Conservation (phyloP, 2,888 invertebrate species). For the Drosophila tanythrix region DNA sequence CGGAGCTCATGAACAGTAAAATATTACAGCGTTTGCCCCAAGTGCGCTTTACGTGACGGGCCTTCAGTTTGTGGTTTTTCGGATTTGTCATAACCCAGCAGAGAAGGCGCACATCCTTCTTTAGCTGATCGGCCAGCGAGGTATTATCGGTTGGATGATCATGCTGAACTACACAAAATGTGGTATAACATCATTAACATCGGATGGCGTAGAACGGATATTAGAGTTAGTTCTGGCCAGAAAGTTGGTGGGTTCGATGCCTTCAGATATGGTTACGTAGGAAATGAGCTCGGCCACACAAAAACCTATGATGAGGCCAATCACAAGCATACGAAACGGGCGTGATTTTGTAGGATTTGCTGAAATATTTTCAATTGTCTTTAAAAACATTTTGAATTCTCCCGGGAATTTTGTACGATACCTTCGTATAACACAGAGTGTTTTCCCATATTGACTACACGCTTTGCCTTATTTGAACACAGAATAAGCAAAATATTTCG, state of each 20-base stretch:
- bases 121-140: not conserved
- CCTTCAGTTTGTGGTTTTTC: not conserved
- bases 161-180: not conserved
- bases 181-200: not conserved
- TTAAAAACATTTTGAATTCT: not conserved
- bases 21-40: constrained; percentile 2
- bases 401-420: not conserved
- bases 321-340: not conserved
- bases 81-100: constrained; percentile 1
- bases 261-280: not conserved
- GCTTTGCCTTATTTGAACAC: not conserved
- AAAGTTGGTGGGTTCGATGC: not conserved
- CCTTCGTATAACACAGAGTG: not conserved
- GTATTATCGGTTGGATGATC: not conserved
- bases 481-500: not conserved
- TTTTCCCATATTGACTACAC: not conserved
- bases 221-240: not conserved
- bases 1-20: too few relatives aligned
- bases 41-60: not conserved
- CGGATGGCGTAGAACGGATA: not conserved
- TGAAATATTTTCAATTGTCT: not conserved
- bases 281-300: not conserved
- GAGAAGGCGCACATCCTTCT: not conserved
- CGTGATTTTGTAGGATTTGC: not conserved
- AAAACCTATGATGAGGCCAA: not conserved